These are phyloP conservation scores for Podarcis lilfordi DNA, from an alignment of 2,797 vertebrate species.

Conservation along the genomic window DNA sequence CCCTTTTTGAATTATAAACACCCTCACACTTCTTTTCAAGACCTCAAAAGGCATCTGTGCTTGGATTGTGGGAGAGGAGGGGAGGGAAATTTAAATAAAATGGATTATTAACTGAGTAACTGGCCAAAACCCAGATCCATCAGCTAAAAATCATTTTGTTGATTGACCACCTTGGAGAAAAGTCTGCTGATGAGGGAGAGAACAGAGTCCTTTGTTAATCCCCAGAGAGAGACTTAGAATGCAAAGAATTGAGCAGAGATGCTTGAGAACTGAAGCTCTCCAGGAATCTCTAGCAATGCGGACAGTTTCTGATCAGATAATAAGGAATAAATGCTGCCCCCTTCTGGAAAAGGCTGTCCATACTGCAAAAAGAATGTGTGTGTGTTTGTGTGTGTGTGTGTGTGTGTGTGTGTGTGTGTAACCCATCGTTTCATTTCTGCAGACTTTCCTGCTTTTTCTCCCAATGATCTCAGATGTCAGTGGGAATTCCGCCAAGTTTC, in stretches of 20 bases:
- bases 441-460: background rate
- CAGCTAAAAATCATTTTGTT: background rate
- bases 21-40: background rate
- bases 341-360: background rate
- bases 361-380: too few species aligned
- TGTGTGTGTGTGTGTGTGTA: background rate
- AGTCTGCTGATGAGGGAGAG: background rate
- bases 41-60: background rate
- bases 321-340: background rate
- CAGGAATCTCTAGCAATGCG: background rate
- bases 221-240: background rate
- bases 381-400: too few species aligned
- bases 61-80: background rate
- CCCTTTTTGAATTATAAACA: too few species aligned
- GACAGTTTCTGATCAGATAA: background rate
- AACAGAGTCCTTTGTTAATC: background rate
- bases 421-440: background rate
- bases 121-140: background rate
- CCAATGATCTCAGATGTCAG: background rate
- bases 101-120: background rate
- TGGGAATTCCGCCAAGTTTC: background rate
- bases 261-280: too few species aligned
- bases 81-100: background rate
- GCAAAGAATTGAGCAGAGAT: background rate
- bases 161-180: background rate